phyloP scores from a whole-genome alignment of 2,797 vertebrate species.

The Thamnophis elegans region DNA sequence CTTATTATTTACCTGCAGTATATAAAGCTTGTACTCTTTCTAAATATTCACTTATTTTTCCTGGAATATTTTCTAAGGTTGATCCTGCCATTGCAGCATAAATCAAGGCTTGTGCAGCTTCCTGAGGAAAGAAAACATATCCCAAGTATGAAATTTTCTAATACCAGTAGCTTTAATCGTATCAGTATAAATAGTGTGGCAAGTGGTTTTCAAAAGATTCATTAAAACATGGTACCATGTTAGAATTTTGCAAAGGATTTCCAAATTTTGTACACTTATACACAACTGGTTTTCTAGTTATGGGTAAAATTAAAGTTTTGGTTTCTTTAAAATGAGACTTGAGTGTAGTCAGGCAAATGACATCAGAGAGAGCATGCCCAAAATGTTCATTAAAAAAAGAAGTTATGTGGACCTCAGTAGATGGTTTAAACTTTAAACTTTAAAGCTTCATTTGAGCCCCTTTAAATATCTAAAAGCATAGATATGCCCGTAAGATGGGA shows the following conservation, averaged over 20 bases:
- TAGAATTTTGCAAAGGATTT: not conserved
- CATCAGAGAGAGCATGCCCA: not conserved
- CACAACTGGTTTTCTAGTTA: not conserved
- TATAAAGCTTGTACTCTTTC: slow-evolving; percentile 93
- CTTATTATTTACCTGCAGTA: slow-evolving; percentile 80
- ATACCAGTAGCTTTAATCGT: slow-evolving; percentile 17
- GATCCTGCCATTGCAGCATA: slow-evolving; percentile 97
- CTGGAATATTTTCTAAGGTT: slow-evolving; percentile 91
- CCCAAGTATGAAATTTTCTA: slow-evolving; percentile 27
- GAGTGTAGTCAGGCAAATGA: not conserved
- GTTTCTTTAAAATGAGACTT: not conserved
- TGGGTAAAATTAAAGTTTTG: not conserved
- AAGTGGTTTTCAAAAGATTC: not conserved
- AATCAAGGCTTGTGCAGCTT: slow-evolving; percentile 97
- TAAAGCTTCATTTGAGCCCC: not conserved
- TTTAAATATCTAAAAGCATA: not conserved
- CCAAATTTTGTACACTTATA: not conserved
- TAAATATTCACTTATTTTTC: slow-evolving; percentile 94
- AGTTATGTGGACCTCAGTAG: not conserved
- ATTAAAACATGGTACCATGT: not conserved
- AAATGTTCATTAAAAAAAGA: not conserved
- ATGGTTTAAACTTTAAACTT: not conserved
- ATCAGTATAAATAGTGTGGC: not conserved
- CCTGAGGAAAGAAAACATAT: slow-evolving; percentile 70
- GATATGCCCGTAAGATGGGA: not conserved